Base-by-base conservation (phyloP, 2,797 vertebrate species). In the Argya squamiceps region DNA sequence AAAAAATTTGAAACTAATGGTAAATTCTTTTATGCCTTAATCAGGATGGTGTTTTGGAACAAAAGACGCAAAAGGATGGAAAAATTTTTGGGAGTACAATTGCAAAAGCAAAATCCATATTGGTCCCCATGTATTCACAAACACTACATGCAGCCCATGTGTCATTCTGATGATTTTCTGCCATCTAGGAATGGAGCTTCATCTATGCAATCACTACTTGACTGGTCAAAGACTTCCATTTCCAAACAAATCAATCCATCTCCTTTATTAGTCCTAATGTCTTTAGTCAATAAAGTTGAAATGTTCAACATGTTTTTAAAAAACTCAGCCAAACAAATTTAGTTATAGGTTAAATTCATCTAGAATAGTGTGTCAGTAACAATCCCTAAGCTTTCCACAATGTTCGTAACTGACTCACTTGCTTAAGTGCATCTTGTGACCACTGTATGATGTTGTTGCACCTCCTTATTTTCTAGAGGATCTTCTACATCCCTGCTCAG, bases 161-260 rank as follows among this genome's bases (percentile, higher is more conserved):
- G 1, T 27, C 8, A 0, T 81, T 74, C 24, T 39, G 75, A 62
- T 30, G 55, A 67, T 93, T 67, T 89, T 44, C 78, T 90, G 69
- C 52, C 78, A 76, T 20, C 83, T 86, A 93, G 85, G 71, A 95
- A 84, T 5, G 1, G 32, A 88, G 22, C 12, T 68, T 41, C n/a
- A 50, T 39, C 36, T 69, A 30, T 2, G 2, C 13, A 12, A 39
- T 59, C 0, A 0, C 19, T 41, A 1, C 18, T 73, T 52, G 43
- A 5, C 29, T 34, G 18, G 24, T 55, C 62, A 86, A 83, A 84
- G n/a, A 55, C 53, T 69, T 71, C 0, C 0, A 34, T 53, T 70
- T 93, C 19, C 32, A 73, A 47, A 21, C 9, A 76, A 91, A 73
- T 15, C 22, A 71, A 24, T 55, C 23, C 8, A 41, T 27, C 10